A percentile compares a stretch with the other conserved stretches of the same genome.
These are phyloP conservation scores for Pocillopora damicornis DNA, from an alignment of 64 coral and sea anemone species.

Conservation along the genomic window DNA sequence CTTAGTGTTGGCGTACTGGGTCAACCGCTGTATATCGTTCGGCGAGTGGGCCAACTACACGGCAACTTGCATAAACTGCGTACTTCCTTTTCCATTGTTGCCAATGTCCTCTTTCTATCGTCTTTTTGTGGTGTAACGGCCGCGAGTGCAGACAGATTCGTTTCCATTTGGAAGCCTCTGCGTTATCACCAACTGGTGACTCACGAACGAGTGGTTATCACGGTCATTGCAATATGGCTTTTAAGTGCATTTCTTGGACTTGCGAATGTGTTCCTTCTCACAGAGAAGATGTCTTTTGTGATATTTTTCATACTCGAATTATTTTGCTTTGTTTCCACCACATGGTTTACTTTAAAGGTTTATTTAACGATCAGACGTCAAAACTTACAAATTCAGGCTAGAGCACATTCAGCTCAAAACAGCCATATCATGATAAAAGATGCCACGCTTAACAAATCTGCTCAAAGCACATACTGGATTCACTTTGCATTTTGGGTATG, in stretches of 20 bases:
- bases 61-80: background rate
- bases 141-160: conserved; percentile 10
- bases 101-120: background rate
- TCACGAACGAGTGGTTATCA: background rate
- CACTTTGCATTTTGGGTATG: background rate
- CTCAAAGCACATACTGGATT: background rate
- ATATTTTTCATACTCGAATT: background rate
- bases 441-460: background rate
- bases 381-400: background rate
- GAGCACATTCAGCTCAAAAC: background rate
- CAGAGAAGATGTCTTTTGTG: background rate
- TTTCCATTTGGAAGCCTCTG: conserved; percentile 8
- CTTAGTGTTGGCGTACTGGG: conserved; percentile 1
- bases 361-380: conserved; percentile 14
- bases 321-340: background rate
- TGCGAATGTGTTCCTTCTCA: background rate
- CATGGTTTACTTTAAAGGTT: background rate
- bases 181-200: background rate
- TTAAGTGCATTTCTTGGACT: background rate
- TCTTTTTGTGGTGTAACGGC: background rate
- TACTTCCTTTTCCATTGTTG: background rate
- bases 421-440: background rate
- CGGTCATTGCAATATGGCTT: background rate
- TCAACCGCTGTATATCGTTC: background rate
- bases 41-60: background rate